phyloP scores from a whole-genome alignment of 2,113 vertebrate species.

The Nicator chloris region DNA sequence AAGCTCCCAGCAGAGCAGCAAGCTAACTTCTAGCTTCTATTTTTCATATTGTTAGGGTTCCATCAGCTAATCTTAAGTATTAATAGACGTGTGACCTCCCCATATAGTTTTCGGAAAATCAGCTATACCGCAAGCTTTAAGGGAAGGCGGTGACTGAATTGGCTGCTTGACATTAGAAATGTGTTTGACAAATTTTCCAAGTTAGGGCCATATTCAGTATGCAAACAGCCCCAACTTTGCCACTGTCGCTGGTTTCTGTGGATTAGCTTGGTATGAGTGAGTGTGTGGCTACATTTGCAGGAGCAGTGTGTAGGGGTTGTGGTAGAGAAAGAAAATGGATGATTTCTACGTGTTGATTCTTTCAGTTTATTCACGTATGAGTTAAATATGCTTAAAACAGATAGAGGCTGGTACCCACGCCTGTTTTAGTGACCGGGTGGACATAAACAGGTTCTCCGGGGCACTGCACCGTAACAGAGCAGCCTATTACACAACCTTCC shows the following conservation, averaged over 20 bases:
- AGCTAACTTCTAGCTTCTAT: neutral
- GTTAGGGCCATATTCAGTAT: neutral
- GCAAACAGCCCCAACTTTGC: neutral
- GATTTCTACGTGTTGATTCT: neutral
- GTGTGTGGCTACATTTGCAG: neutral
- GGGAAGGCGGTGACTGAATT: neutral
- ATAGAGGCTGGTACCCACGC: neutral
- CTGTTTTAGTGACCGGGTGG: neutral
- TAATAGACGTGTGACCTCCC: neutral
- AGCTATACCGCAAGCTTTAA: neutral
- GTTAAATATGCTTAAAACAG: neutral
- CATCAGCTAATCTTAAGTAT: neutral
- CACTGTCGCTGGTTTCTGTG: neutral
- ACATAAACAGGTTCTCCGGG: neutral
- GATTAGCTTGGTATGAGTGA: neutral
- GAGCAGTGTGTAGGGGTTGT: neutral
- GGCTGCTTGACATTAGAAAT: neutral
- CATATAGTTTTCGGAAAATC: neutral
- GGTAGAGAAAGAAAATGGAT: neutral
- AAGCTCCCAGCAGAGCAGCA: neutral
- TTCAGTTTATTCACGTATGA: neutral
- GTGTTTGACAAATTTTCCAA: neutral
- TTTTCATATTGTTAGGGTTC: neutral
- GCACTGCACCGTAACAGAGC: fast-evolving
- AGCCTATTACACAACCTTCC: neutral